Conservation (phyloP, 2,113 vertebrate genomes). For the Lutjanus erythropterus region DNA sequence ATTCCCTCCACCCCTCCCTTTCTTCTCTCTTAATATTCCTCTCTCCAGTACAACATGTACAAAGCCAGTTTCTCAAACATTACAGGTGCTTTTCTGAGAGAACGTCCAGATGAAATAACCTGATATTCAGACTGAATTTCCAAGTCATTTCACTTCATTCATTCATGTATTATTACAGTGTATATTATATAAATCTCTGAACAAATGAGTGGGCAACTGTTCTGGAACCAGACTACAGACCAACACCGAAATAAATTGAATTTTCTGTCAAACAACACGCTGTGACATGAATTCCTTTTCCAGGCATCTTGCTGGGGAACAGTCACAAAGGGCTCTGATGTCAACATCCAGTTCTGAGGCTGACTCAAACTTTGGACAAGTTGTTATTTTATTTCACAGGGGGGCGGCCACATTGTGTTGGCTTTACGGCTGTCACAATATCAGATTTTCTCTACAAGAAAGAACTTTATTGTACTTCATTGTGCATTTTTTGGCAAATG, state of each 20-base stretch:
- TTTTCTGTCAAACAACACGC: background rate
- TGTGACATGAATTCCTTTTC: background rate
- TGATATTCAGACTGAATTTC: background rate
- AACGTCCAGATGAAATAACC: background rate
- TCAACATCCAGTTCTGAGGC: background rate
- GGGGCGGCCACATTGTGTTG: background rate
- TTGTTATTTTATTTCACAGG: background rate
- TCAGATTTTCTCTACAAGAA: no score
- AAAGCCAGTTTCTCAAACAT: background rate
- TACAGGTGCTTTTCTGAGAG: background rate
- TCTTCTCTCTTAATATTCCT: background rate
- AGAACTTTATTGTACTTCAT: no score
- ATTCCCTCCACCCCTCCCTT: background rate
- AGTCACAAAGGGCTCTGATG: background rate
- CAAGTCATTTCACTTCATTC: accelerated
- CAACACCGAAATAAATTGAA: background rate
- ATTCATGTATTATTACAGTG: background rate
- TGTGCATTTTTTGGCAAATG: no score
- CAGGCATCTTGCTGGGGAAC: no score
- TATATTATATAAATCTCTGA: background rate
- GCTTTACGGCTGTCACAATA: no score
- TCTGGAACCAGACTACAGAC: background rate
- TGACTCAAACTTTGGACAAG: background rate
- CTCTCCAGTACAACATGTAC: background rate
- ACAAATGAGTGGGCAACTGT: background rate